Percentiles rank a stretch among this genome's conserved stretches.
Evolutionary conservation across 2,113 vertebrate species (phyloP).

Genomic region (Polyodon spathula): DNA sequence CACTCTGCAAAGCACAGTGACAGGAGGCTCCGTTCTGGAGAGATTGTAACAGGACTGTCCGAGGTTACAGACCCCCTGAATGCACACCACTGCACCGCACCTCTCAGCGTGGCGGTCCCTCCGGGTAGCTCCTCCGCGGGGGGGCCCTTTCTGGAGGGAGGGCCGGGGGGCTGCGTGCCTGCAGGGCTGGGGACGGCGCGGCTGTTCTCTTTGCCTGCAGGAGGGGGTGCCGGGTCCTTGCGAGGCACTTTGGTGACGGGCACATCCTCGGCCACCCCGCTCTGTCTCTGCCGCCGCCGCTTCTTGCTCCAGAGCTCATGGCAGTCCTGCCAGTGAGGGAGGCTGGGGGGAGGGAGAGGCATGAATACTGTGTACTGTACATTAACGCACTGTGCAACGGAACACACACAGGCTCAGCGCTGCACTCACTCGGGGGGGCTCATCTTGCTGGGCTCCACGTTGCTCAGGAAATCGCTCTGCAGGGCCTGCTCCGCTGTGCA

Average conservation of each 20-base stretch:
- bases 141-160: constrained; percentile 42
- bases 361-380: neutral
- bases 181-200: constrained; percentile 63
- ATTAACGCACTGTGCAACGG: no score
- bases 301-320: constrained; percentile 98
- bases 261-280: constrained; percentile 74
- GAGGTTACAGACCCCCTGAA: no score
- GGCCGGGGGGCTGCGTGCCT: constrained; percentile 50
- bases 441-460: constrained; percentile 91
- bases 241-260: constrained; percentile 77
- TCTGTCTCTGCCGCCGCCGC: constrained; percentile 81
- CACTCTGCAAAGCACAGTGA: no score
- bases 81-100: neutral
- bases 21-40: no score
- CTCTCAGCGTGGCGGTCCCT: constrained; percentile 48
- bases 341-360: constrained; percentile 52
- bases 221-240: constrained; percentile 72
- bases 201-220: constrained; percentile 69
- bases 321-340: constrained; percentile 94
- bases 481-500: constrained; percentile 90
- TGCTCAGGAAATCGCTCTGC: constrained; percentile 80
- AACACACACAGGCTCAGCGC: no score
- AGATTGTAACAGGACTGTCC: no score
- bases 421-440: constrained; percentile 24
- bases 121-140: constrained; percentile 33